These are phyloP conservation scores for Sycophila sp. DNA, from an alignment of 1,140 invertebrate genomes.

Conservation along the genomic window DNA sequence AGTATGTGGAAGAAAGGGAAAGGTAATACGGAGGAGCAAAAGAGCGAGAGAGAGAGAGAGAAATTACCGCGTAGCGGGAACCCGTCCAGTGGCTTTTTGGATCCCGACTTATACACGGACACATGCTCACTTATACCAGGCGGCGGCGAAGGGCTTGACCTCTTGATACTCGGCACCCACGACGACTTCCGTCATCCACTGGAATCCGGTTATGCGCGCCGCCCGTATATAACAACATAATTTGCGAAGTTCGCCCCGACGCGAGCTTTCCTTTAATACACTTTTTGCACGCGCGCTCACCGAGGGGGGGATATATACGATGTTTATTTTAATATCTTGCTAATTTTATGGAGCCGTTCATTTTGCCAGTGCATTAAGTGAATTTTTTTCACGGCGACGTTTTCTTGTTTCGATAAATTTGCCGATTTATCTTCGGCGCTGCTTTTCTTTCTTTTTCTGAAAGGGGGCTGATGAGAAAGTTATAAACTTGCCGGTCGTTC, in stretches of 20 bases:
- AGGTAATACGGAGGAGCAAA: slow-evolving; percentile 26
- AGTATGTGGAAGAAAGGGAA: slow-evolving; percentile 10
- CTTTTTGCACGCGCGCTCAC: slow-evolving; percentile 2
- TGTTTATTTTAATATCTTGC: slow-evolving; percentile 15
- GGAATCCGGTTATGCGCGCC: slow-evolving; percentile 41
- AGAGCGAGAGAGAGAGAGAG: slow-evolving; percentile 44
- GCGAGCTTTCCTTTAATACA: slow-evolving; percentile 3
- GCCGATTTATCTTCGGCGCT: neutral
- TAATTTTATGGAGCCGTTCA: slow-evolving; percentile 7
- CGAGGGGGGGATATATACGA: neutral
- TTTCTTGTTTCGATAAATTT: slow-evolving; percentile 12
- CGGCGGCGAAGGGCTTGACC: slow-evolving; percentile 1
- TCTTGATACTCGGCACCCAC: slow-evolving; percentile 11
- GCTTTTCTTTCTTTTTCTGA: too few species aligned
- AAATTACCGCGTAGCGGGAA: slow-evolving; percentile 48
- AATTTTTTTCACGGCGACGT: neutral
- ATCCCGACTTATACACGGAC: slow-evolving; percentile 46
- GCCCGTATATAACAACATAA: slow-evolving; percentile 49
- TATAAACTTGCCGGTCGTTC: too few species aligned
- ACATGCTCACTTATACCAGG: slow-evolving; percentile 41
- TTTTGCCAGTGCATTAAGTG: neutral
- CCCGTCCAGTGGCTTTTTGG: slow-evolving; percentile 49
- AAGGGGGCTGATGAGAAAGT: too few species aligned
- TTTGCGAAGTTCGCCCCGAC: slow-evolving; percentile 35
- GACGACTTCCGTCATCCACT: slow-evolving; percentile 49